Conservation (phyloP, 1,140 invertebrate genomes). For the Glossosoma conforme region DNA sequence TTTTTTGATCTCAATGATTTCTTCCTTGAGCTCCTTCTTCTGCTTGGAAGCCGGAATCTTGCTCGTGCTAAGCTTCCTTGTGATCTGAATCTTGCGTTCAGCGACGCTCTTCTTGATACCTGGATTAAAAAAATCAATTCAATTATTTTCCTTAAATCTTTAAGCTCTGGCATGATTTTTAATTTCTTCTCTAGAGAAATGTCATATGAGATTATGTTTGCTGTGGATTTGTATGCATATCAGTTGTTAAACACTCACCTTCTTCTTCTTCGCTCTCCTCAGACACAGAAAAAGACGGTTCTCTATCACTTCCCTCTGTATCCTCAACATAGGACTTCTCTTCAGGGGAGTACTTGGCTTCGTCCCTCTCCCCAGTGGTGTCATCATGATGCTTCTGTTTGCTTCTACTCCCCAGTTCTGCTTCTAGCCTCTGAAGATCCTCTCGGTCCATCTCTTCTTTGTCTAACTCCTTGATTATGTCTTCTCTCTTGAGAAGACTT, state of each 20-base stretch:
- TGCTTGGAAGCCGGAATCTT: constrained; percentile 62
- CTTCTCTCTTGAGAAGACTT: constrained; percentile 25
- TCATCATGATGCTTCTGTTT: constrained; percentile 13
- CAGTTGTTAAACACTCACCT: too few relatives aligned
- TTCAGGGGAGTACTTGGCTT: constrained; percentile 68
- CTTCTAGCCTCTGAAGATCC: constrained; percentile 36
- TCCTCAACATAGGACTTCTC: constrained; percentile 60
- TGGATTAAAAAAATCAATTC: constrained; percentile 16
- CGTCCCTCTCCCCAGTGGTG: constrained; percentile 52
- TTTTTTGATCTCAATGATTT: constrained; percentile 64
- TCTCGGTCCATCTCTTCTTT: too few relatives aligned
- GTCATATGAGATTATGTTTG: too few relatives aligned
- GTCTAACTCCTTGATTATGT: constrained; percentile 33
- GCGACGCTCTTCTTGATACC: constrained; percentile 60
- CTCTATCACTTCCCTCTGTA: constrained; percentile 45
- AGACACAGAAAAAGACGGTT: constrained; percentile 49
- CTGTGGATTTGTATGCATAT: too few relatives aligned
- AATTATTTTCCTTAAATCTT: neutral
- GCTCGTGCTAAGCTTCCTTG: constrained; percentile 61
- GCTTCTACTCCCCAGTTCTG: constrained; percentile 33
- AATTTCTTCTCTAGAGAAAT: neutral
- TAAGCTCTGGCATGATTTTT: too few relatives aligned
- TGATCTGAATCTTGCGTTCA: constrained; percentile 64
- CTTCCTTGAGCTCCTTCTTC: constrained; percentile 61
- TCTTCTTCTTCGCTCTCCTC: constrained; percentile 60